Base-by-base conservation (phyloP, 2,113 vertebrate species). In the Pseudolaguvia tuberculata region DNA sequence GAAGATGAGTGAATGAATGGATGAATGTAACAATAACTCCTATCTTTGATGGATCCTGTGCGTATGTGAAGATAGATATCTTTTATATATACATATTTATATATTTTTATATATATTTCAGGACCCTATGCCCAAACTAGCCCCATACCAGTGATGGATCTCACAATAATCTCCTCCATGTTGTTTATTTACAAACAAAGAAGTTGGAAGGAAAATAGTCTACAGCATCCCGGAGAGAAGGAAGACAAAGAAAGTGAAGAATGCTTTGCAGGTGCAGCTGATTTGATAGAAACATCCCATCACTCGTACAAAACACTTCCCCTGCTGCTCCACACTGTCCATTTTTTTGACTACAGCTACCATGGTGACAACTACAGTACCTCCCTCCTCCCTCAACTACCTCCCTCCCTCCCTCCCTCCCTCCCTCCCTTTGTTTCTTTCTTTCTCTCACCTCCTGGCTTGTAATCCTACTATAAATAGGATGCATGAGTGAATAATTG, bases 401-500 rank as follows among this genome's bases (percentile, higher is more conserved):
- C 0, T 69, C 42, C 79, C 59, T 0, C 79, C 82, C 31, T n/a
- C n/a, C n/a, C n/a, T n/a, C n/a, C n/a, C 75, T 79, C 20, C 35
- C 0, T 69, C 42, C 79, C 59, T 0, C 79, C 82, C 31, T n/a
- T n/a, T n/a, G n/a, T n/a, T n/a, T 67, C 20, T 63, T 48, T 11
- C 21, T 50, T 39, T 10, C 50, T 56, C 81, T 57, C 0, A 0
- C 7, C 77, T 81, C 75, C 66, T 77, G 55, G 71, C 73, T 81
- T 68, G 82, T 86, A 90, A 92, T 90, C 90, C 91, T 78, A 59
- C 80, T 83, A 78, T 88, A 88, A 90, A 89, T 86, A 87, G 86
- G 87, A 88, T 77, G 84, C 83, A 78, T 81, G 86, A 80, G 83
- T 53, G 69, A 79, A 79, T 79, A 84, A 87, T 84, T 79, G 42